Conservation (phyloP, 2,797 vertebrate genomes). For the Melanotaenia pygmaea region DNA sequence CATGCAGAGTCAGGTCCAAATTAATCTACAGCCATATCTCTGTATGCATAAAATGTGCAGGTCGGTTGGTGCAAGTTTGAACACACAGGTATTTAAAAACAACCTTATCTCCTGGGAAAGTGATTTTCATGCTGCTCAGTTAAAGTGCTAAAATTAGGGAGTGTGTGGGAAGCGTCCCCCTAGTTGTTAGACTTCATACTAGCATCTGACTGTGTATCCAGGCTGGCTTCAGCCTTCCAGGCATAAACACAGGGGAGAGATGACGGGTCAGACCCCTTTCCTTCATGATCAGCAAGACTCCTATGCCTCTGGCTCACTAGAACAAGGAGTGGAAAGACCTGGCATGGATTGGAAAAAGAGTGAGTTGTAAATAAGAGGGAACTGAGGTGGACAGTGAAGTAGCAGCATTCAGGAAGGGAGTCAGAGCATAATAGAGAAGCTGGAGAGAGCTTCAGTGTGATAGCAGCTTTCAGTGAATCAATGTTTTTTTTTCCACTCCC, state of each 20-base stretch:
- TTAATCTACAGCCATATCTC: constrained; percentile 33
- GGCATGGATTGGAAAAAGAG: constrained; percentile 6
- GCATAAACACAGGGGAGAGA: constrained; percentile 19
- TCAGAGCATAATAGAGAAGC: not conserved
- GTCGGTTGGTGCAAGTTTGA: constrained; percentile 34
- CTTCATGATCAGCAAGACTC: constrained; percentile 22
- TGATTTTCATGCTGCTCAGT: constrained; percentile 55
- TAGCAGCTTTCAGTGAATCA: constrained; percentile 44
- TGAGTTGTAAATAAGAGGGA: constrained; percentile 21
- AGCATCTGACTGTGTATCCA: constrained; percentile 23
- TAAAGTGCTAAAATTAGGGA: constrained; percentile 47
- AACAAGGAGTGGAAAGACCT: constrained; percentile 13
- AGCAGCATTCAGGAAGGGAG: constrained; percentile 14
- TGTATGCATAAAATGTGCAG: constrained; percentile 41
- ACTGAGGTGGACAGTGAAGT: constrained; percentile 21
- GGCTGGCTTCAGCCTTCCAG: constrained; percentile 36
- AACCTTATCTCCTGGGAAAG: constrained; percentile 47
- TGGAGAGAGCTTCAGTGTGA: constrained; percentile 8
- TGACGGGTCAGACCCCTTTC: constrained; percentile 21
- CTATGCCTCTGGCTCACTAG: constrained; percentile 7
- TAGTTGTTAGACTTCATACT: constrained; percentile 31
- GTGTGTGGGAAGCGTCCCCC: constrained; percentile 64
- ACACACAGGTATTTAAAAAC: constrained; percentile 47
- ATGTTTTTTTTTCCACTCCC: constrained; percentile 38
- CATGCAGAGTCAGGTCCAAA: constrained; percentile 39